Percentiles rank a stretch among this genome's conserved stretches.
Evolutionary conservation across 2,113 vertebrate species (phyloP).

Genomic region (Varanus komodoensis): DNA sequence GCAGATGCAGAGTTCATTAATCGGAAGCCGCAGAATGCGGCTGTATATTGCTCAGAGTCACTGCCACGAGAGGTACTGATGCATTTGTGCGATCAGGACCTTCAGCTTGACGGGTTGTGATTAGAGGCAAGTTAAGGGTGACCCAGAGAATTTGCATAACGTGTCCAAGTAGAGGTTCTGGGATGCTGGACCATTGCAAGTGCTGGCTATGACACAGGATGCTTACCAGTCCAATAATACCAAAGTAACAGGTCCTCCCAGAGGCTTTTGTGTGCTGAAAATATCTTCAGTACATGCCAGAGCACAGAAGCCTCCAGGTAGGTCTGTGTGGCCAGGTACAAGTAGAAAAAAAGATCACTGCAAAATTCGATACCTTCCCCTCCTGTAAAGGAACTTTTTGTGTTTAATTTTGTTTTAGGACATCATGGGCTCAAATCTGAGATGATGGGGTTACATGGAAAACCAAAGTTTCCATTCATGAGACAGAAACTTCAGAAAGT

Average conservation of each 20-base stretch:
- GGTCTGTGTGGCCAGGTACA: neutral
- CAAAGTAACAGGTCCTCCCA: neutral
- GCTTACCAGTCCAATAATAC: neutral
- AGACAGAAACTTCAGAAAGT: no score
- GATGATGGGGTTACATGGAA: no score
- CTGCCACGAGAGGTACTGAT: neutral
- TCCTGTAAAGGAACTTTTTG: no score
- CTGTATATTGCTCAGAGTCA: slow-evolving; percentile 1
- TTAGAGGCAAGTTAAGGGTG: neutral
- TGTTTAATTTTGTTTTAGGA: no score
- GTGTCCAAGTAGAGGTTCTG: neutral
- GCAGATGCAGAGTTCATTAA: neutral
- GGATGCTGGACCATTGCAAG: neutral
- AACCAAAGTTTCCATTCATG: no score
- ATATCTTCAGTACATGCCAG: neutral
- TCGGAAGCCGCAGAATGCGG: neutral
- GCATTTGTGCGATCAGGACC: neutral
- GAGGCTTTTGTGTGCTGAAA: neutral
- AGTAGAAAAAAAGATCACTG: neutral
- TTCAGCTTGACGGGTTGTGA: neutral
- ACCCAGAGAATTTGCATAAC: neutral
- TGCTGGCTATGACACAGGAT: neutral
- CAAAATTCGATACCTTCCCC: no score
- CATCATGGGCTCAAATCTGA: no score
- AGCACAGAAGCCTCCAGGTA: neutral